These are phyloP conservation scores for Eurytemora carolleeae DNA, from an alignment of 1,140 invertebrate species.

Conservation along the genomic window DNA sequence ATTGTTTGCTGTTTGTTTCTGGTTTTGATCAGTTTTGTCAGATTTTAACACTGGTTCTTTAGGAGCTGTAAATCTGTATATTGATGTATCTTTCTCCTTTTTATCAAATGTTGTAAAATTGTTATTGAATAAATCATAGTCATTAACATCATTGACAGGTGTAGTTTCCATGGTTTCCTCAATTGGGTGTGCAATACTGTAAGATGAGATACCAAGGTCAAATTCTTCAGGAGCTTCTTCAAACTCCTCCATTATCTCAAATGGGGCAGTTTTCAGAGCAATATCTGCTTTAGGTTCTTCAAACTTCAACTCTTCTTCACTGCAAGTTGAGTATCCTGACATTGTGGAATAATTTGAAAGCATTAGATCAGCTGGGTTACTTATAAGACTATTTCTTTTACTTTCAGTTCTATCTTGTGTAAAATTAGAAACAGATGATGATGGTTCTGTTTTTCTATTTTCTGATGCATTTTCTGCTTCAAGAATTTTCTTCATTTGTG, in stretches of 20 bases:
- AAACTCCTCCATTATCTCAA: not conserved
- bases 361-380: not conserved
- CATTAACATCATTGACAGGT: not conserved
- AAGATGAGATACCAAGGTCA: not conserved
- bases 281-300: not conserved
- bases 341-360: no score
- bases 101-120: no score
- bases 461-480: not conserved
- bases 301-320: not conserved
- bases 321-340: not conserved
- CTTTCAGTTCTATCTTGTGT: no score
- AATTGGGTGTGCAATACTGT: not conserved
- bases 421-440: no score
- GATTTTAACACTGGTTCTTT: not conserved
- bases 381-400: not conserved
- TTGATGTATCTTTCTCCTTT: no score
- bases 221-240: not conserved
- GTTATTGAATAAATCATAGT: no score
- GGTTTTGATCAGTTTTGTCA: no score
- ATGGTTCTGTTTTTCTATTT: no score
- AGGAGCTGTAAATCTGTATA: not conserved
- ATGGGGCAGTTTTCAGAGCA: not conserved
- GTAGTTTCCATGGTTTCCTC: not conserved
- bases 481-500: not conserved
- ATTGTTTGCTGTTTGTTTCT: no score